Percentiles rank a stretch among this genome's conserved stretches.
Conservation (phyloP, 2,113 vertebrate genomes). For the Corythornis madagascariensis region DNA sequence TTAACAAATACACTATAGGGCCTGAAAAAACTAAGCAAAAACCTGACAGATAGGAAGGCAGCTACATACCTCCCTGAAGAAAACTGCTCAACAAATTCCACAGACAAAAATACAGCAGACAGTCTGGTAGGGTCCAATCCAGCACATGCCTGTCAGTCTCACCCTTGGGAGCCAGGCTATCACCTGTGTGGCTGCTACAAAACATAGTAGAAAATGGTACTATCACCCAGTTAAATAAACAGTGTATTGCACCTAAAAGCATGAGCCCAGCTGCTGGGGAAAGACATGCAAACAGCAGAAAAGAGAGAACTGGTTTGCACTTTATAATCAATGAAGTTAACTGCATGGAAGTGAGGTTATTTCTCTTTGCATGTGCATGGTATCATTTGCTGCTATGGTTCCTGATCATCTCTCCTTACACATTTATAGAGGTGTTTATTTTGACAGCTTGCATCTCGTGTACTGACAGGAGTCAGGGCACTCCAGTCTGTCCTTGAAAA, state of each 20-base stretch:
- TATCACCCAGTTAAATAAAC: not conserved
- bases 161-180: not conserved
- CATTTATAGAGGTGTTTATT: not conserved
- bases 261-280: not conserved
- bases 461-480: not conserved
- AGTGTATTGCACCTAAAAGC: not conserved
- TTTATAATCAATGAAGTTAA: not conserved
- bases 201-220: not conserved
- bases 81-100: not conserved
- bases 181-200: not conserved
- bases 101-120: not conserved
- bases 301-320: not conserved
- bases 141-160: not conserved
- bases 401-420: fast-evolving
- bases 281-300: not conserved
- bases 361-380: not conserved
- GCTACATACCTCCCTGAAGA: not conserved
- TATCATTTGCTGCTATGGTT: not conserved
- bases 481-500: not conserved
- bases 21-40: not conserved
- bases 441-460: not conserved
- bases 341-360: not conserved
- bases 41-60: not conserved
- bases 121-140: not conserved
- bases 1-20: not conserved